Evolutionary conservation across 37 sponge, comb jelly and placozoan species (phyloP), one percentile per base, ranked within the genome.

Genomic region (Diacarnus erythraeanus): DNA sequence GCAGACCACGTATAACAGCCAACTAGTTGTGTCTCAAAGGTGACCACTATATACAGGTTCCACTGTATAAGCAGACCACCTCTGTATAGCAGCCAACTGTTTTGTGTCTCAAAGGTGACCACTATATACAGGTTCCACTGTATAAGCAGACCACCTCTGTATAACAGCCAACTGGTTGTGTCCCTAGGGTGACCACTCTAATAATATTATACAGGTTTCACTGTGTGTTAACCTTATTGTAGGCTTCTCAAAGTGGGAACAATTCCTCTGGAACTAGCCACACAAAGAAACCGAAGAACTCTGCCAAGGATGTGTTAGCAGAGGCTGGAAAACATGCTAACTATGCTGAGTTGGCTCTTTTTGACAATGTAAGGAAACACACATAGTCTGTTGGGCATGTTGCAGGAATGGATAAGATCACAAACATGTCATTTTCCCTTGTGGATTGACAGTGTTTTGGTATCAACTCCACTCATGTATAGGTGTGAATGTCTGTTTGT

Each of bases 241-340:
- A 74, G 74, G 29, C 58, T 20, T 82, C 88, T 18, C 88, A 88
- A 73, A 88, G 88, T 70, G 77, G 77, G 10, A 27, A 20, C 8
- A 43, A 20, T 38, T 43, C 69, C 2, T 43, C 69, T 33, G 43
- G 34, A 2, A 17, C 33, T 30, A 31, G 51, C 4, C 77, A 63
- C 20, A 20, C 57, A 29, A 79, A 79, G 87, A 93, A 83, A 71
- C 76, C 80, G 0, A 93, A 89, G 60, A 86, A 65, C 58, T 73
- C 80, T 26, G 83, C 90, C 31, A 94, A 90, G 68, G 95, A 94
- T 51, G 80, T 91, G 2, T 59, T 94, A 18, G 85, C 95, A 44
- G 95, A 94, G 58, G 95, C 95, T 29, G 91, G 88, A 4, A 94
- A 94, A 60, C 95, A 91, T 56, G 78, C 88, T 40, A 92, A 83